These are phyloP conservation scores for Enteromius trimaculatus DNA, from an alignment of 2,797 vertebrate genomes.

Conservation along the genomic window DNA sequence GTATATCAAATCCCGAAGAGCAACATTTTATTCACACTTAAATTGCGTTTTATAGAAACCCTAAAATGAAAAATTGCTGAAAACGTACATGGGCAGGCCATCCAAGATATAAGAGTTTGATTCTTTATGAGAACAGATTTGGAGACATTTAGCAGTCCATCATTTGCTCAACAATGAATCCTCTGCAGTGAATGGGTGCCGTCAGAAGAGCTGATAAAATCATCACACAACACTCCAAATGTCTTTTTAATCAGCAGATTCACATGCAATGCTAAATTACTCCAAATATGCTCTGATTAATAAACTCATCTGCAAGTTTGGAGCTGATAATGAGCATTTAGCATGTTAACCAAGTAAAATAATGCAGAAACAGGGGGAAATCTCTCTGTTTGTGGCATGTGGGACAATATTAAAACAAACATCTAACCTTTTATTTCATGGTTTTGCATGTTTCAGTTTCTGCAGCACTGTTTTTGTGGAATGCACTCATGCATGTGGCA, in stretches of 20 bases:
- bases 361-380: background rate
- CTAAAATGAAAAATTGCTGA: background rate
- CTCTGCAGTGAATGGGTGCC: too few relatives aligned
- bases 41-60: background rate
- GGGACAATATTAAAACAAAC: background rate
- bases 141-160: too few relatives aligned
- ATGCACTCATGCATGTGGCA: conserved; percentile 7
- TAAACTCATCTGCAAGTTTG: background rate
- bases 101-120: background rate
- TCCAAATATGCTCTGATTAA: too few relatives aligned
- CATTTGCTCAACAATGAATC: too few relatives aligned
- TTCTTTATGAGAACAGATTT: background rate
- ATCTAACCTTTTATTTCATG: background rate
- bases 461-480: conserved; percentile 16
- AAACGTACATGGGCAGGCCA: too few relatives aligned
- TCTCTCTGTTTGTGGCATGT: background rate
- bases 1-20: background rate
- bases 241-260: too few relatives aligned
- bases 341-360: background rate
- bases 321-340: background rate
- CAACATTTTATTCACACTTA: background rate
- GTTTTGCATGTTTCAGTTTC: background rate
- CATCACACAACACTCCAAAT: too few relatives aligned
- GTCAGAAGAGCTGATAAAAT: background rate
- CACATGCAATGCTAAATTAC: too few relatives aligned